These are phyloP conservation scores for Amphipyra berbera DNA, from an alignment of 2,888 invertebrate genomes.

Conservation along the genomic window DNA sequence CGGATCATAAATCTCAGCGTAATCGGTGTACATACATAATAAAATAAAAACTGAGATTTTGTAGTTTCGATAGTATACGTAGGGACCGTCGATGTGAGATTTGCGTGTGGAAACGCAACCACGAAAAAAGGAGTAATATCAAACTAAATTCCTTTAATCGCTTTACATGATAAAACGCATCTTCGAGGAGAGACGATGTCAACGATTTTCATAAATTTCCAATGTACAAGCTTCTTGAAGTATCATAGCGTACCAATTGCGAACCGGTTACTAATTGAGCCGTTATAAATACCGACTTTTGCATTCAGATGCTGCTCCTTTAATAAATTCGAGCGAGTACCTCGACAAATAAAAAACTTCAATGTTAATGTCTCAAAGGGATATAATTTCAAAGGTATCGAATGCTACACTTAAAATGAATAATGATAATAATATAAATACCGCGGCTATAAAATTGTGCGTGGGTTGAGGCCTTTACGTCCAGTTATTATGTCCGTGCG, in stretches of 20 bases:
- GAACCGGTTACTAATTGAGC: conserved; percentile 75
- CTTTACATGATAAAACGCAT: conserved; percentile 19
- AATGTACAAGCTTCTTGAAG: conserved; percentile 60
- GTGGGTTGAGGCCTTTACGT: conserved; percentile 61
- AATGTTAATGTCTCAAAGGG: conserved; percentile 63
- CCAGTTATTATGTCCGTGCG: conserved; percentile 29
- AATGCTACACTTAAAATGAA: conserved; percentile 75
- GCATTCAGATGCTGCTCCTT: conserved; percentile 63
- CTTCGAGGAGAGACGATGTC: conserved; percentile 62
- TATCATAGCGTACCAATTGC: conserved; percentile 60
- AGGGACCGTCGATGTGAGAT: too few species aligned
- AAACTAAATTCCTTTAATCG: conserved; percentile 21
- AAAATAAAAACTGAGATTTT: too few species aligned
- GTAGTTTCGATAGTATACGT: too few species aligned
- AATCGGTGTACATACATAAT: too few species aligned
- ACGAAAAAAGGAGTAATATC: too few species aligned
- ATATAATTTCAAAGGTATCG: conserved; percentile 71
- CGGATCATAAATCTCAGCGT: too few species aligned
- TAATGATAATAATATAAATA: conserved; percentile 72
- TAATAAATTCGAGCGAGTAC: conserved; percentile 58
- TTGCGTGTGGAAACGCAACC: too few species aligned
- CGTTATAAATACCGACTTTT: conserved; percentile 70
- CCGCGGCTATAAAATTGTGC: conserved; percentile 64
- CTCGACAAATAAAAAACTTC: conserved; percentile 51
- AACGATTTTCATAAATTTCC: conserved; percentile 75